Evolutionary conservation across 2,113 vertebrate species (phyloP).

Genomic region (Callionymus lyra): DNA sequence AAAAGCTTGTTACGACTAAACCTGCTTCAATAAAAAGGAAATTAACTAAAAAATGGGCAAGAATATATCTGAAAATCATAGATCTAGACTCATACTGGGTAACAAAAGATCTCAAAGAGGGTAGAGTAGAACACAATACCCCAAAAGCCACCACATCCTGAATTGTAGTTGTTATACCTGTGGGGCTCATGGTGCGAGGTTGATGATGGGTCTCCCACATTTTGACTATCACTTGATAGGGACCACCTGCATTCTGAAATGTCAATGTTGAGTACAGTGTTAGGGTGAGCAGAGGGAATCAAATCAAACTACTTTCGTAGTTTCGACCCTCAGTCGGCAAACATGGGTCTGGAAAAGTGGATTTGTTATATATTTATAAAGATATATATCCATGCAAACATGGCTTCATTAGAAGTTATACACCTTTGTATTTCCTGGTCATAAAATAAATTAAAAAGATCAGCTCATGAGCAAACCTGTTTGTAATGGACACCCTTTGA

Average conservation of each 20-base stretch:
- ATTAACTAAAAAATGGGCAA: too few relatives aligned
- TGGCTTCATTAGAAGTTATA: too few relatives aligned
- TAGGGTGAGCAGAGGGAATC: conserved; percentile 43
- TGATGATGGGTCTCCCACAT: conserved; percentile 98
- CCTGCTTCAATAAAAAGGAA: too few relatives aligned
- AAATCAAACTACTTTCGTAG: not conserved
- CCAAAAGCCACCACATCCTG: conserved; percentile 28
- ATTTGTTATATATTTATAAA: conserved; percentile 45
- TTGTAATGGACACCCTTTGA: too few relatives aligned
- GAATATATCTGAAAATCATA: too few relatives aligned
- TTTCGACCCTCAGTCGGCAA: too few relatives aligned
- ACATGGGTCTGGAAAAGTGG: conserved; percentile 54
- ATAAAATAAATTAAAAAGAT: too few relatives aligned
- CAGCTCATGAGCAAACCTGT: too few relatives aligned
- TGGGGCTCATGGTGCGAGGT: conserved; percentile 91
- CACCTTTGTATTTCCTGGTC: too few relatives aligned
- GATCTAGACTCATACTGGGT: not conserved
- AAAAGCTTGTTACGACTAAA: too few relatives aligned
- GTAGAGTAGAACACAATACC: conserved; percentile 13
- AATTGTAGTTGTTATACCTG: conserved; percentile 77
- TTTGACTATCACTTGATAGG: conserved; percentile 96
- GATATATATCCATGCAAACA: not conserved
- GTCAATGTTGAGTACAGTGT: conserved; percentile 82
- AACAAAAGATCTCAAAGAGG: too few relatives aligned
- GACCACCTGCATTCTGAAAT: conserved; percentile 92